Conservation (phyloP, 2,113 vertebrate genomes). For the Pteropus alecto region DNA sequence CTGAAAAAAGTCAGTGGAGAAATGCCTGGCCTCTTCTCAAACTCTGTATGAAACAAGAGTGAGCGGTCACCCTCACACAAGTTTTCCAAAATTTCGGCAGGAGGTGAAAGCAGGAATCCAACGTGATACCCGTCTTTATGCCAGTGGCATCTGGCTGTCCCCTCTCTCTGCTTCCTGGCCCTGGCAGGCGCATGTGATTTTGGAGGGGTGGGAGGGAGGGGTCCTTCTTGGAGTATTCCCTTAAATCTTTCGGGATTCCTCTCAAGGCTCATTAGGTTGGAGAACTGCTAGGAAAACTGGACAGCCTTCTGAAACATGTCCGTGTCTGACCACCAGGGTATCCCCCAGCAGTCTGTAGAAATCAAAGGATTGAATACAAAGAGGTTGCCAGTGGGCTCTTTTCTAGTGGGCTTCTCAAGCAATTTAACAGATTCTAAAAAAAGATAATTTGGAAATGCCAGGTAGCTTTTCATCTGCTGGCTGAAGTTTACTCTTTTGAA, state of each 20-base stretch:
- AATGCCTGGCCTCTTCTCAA: slow-evolving; percentile 58
- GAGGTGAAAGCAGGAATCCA: not conserved
- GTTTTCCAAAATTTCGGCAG: slow-evolving; percentile 43
- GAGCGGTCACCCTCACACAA: slow-evolving; percentile 6
- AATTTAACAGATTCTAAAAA: slow-evolving; percentile 28
- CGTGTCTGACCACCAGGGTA: not conserved
- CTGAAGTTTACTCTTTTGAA: not conserved
- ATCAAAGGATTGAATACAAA: not conserved
- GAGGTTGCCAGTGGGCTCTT: not conserved
- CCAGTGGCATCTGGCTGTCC: slow-evolving; percentile 9
- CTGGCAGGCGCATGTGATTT: not conserved
- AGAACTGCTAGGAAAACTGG: slow-evolving; percentile 44
- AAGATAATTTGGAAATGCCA: not conserved
- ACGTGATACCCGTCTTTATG: not conserved
- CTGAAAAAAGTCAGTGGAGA: slow-evolving; percentile 47
- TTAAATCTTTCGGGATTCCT: not conserved
- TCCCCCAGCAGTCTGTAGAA: not conserved
- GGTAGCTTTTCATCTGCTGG: not conserved
- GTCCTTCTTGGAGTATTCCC: not conserved
- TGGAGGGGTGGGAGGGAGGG: not conserved
- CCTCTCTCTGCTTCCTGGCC: slow-evolving; percentile 14
- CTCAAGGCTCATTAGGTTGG: slow-evolving; percentile 42
- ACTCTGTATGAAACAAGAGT: slow-evolving; percentile 4
- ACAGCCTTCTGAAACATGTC: slow-evolving; percentile 13
- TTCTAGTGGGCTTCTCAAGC: not conserved